phyloP scores from a whole-genome alignment of 2,797 vertebrate species.

The Picus viridis region DNA sequence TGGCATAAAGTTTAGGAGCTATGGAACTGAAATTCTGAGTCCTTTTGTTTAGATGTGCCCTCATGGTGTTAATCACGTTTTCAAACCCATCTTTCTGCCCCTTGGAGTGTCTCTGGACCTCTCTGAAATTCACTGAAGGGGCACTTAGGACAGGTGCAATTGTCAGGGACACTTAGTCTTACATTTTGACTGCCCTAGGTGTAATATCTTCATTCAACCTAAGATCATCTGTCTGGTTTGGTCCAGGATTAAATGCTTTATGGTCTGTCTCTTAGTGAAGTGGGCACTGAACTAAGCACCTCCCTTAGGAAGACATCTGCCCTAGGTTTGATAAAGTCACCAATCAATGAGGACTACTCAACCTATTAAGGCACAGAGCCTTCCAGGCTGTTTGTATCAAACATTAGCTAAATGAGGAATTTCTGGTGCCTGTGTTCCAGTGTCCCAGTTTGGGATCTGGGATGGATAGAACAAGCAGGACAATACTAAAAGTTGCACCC shows the following conservation, averaged over 20 bases:
- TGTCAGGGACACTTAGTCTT: background rate
- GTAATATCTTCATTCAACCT: accelerated
- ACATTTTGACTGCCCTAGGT: background rate
- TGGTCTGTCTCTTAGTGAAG: background rate
- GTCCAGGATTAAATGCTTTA: background rate
- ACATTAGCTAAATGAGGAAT: background rate
- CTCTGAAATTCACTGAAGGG: background rate
- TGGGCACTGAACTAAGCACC: background rate
- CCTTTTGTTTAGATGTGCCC: background rate
- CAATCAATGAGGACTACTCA: background rate
- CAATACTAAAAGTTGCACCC: background rate
- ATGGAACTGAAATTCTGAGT: background rate
- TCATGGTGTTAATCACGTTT: background rate
- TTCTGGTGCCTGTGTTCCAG: background rate
- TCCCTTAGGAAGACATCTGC: background rate
- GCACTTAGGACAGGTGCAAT: background rate
- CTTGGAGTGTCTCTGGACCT: background rate
- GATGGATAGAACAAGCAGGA: background rate
- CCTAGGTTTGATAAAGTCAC: background rate
- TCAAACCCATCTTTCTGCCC: background rate
- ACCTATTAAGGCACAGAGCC: accelerated
- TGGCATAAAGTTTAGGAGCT: background rate
- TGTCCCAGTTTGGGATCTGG: background rate
- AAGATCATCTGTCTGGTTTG: background rate
- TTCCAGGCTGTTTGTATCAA: background rate